These are phyloP conservation scores for Battus philenor DNA, from an alignment of 1,140 invertebrate species.

Conservation along the genomic window DNA sequence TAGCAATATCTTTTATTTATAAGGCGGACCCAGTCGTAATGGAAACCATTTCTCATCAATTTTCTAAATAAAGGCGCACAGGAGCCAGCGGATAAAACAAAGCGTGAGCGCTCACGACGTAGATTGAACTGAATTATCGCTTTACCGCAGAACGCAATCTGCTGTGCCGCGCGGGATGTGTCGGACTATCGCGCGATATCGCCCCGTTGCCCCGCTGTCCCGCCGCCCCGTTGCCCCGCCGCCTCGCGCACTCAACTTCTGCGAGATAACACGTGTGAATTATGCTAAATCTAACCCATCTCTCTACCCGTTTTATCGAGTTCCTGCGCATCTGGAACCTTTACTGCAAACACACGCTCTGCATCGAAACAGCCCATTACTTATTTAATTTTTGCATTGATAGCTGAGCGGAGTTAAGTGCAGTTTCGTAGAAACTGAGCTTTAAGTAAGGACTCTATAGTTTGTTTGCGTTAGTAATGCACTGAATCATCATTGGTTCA, in stretches of 20 bases:
- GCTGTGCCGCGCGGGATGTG: slow-evolving; percentile 21
- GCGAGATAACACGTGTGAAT: slow-evolving; percentile 64
- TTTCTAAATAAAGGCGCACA: slow-evolving; percentile 75
- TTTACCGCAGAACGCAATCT: slow-evolving; percentile 75
- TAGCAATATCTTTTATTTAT: slow-evolving; percentile 67
- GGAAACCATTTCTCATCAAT: slow-evolving; percentile 75
- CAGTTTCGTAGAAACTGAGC: no score
- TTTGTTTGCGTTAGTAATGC: no score
- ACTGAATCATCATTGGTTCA: no score
- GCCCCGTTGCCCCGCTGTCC: no score
- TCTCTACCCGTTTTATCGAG: slow-evolving; percentile 60
- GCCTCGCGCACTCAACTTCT: slow-evolving; percentile 47
- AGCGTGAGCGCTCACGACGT: slow-evolving; percentile 72
- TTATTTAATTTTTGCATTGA: no score
- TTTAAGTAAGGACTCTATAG: no score
- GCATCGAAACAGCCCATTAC: no score
- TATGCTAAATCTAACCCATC: slow-evolving; percentile 66
- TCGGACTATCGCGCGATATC: slow-evolving; percentile 25
- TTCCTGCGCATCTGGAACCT: slow-evolving; percentile 60
- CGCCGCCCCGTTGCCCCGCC: slow-evolving; percentile 30
- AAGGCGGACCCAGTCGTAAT: slow-evolving; percentile 63
- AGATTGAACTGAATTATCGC: slow-evolving; percentile 75
- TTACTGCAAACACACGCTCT: no score
- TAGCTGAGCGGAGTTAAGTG: no score
- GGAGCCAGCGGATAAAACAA: slow-evolving; percentile 73